A percentile compares a stretch with the other conserved stretches of the same genome.
Conservation (phyloP, 2,113 vertebrate genomes). For the Phalacrocorax aristotelis region DNA sequence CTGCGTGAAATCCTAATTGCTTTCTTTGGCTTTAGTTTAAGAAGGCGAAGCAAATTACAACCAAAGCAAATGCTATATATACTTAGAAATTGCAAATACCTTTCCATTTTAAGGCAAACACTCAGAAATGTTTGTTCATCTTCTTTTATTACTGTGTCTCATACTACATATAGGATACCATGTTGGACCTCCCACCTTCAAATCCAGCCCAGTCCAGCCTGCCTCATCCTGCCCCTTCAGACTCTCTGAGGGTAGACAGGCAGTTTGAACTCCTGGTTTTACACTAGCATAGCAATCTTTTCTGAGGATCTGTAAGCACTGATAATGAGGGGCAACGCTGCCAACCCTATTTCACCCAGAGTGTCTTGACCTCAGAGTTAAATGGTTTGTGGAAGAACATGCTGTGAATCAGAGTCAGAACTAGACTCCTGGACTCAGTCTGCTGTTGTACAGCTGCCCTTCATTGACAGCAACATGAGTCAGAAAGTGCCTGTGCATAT, state of each 20-base stretch:
- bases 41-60: constrained; percentile 8
- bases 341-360: neutral
- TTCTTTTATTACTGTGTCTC: neutral
- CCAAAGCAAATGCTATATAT: neutral
- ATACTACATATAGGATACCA: neutral
- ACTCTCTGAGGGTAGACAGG: neutral
- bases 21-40: constrained; percentile 30
- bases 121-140: neutral
- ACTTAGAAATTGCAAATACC: neutral
- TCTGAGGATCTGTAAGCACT: neutral
- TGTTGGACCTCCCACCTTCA: neutral
- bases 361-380: neutral
- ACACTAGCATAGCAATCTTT: neutral
- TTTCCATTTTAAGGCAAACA: constrained; percentile 5
- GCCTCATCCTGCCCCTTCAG: neutral
- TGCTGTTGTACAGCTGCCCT: constrained; percentile 52
- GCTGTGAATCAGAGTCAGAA: neutral
- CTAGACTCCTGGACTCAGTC: neutral
- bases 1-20: constrained; percentile 11
- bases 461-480: constrained; percentile 54
- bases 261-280: neutral
- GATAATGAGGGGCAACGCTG: neutral
- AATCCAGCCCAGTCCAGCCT: neutral
- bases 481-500: constrained; percentile 19
- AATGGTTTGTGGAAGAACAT: neutral